Conservation (phyloP, 2,113 vertebrate species). For the Quiscalus mexicanus region DNA sequence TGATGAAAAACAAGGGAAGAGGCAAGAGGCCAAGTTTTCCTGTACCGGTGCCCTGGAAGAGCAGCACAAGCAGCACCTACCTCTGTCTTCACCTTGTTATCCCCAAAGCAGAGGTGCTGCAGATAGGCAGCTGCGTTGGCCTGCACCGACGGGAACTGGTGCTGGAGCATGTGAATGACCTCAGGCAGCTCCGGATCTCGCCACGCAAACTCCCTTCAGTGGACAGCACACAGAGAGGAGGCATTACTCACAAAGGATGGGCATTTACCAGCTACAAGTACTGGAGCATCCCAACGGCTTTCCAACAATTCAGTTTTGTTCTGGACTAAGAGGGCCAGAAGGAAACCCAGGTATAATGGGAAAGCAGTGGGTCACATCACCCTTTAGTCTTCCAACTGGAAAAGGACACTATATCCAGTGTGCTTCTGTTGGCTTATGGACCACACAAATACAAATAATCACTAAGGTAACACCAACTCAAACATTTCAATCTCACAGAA, state of each 20-base stretch:
- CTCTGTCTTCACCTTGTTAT: conserved; percentile 91
- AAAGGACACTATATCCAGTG: fast-evolving
- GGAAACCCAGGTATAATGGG: not conserved
- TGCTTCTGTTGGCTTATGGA: not conserved
- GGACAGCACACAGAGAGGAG: not conserved
- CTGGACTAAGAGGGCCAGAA: not conserved
- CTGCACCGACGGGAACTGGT: conserved; percentile 96
- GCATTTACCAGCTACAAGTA: fast-evolving
- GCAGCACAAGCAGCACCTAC: conserved; percentile 52
- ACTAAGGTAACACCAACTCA: not conserved
- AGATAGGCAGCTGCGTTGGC: conserved; percentile 96
- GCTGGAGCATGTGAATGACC: conserved; percentile 98
- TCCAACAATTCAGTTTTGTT: not conserved
- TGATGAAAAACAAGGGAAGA: not conserved
- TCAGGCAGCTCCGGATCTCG: conserved; percentile 92
- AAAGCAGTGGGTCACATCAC: not conserved
- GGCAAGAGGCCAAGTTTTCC: not conserved
- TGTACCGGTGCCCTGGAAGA: too few species aligned
- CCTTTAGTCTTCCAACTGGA: not conserved
- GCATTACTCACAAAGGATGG: not conserved
- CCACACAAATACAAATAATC: not conserved
- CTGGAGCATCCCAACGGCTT: not conserved
- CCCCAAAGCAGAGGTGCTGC: conserved; percentile 95
- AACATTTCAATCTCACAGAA: not conserved
- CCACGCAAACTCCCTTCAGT: conserved; percentile 93